phyloP scores from a whole-genome alignment of 2,797 vertebrate genomes.

The Urophycis tenuis region DNA sequence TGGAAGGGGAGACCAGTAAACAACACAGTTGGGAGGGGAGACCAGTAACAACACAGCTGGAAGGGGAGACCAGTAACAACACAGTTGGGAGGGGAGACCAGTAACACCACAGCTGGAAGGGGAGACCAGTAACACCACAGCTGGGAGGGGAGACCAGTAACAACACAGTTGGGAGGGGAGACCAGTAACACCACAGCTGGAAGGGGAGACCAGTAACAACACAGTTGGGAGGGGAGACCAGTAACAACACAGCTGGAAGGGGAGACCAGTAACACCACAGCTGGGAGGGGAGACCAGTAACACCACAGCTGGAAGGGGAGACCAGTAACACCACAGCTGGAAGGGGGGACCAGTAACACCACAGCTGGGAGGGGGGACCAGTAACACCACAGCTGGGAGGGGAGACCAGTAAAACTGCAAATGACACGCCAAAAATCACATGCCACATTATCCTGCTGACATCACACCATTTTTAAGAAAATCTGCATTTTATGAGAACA shows the following conservation, averaged over 20 bases:
- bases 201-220: no score
- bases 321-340: slow-evolving; percentile 2
- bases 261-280: slow-evolving; percentile 7
- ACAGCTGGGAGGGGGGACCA: no score
- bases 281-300: slow-evolving; percentile 11
- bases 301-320: no score
- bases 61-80: slow-evolving; percentile 15
- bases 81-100: no score
- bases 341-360: slow-evolving; percentile 15
- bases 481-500: background rate
- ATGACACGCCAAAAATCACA: background rate
- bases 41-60: slow-evolving; percentile 3
- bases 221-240: slow-evolving; percentile 7
- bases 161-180: slow-evolving; percentile 1
- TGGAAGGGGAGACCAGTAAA: slow-evolving; percentile 11
- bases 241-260: no score
- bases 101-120: slow-evolving; percentile 2
- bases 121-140: slow-evolving; percentile 16
- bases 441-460: background rate
- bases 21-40: no score
- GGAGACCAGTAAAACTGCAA: slow-evolving; percentile 6
- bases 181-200: no score
- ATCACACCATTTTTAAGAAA: background rate
- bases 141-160: no score
- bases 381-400: slow-evolving; percentile 1